Percentiles rank a stretch among this genome's conserved stretches.
phyloP scores from a whole-genome alignment of 1,140 invertebrate species.

The Brachionus plicatilis region DNA sequence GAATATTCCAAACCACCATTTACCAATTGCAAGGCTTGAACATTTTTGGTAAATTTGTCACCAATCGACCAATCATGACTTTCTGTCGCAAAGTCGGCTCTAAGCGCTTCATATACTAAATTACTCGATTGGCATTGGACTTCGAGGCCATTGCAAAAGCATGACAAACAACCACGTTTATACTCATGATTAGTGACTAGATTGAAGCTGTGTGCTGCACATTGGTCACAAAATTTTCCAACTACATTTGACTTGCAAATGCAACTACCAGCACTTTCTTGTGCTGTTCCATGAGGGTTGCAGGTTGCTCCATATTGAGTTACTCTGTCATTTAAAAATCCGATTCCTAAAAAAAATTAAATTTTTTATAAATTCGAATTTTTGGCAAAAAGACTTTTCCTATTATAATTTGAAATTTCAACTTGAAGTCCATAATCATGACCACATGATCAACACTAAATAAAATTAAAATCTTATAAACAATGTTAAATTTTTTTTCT shows the following conservation, averaged over 20 bases:
- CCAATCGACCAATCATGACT: not conserved
- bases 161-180: conserved; percentile 63
- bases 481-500: too few relatives aligned
- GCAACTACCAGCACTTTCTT: not conserved
- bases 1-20: not conserved
- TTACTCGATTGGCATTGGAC: conserved; percentile 21
- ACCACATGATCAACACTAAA: too few relatives aligned
- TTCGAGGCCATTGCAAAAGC: conserved; percentile 38
- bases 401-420: not conserved
- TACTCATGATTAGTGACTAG: conserved; percentile 68
- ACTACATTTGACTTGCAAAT: conserved; percentile 57
- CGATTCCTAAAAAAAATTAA: not conserved
- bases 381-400: not conserved
- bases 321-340: conserved; percentile 19
- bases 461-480: too few relatives aligned
- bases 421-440: too few relatives aligned
- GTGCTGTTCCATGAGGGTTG: not conserved
- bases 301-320: not conserved
- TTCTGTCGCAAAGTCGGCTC: conserved; percentile 6
- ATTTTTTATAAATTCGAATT: too few relatives aligned
- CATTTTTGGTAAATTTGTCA: conserved; percentile 17
- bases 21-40: not conserved
- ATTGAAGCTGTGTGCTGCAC: conserved; percentile 83
- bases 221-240: conserved; percentile 73
- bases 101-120: not conserved